These are phyloP conservation scores for Sebastes trivittatus DNA, from an alignment of 2,797 vertebrate species.

Conservation along the genomic window DNA sequence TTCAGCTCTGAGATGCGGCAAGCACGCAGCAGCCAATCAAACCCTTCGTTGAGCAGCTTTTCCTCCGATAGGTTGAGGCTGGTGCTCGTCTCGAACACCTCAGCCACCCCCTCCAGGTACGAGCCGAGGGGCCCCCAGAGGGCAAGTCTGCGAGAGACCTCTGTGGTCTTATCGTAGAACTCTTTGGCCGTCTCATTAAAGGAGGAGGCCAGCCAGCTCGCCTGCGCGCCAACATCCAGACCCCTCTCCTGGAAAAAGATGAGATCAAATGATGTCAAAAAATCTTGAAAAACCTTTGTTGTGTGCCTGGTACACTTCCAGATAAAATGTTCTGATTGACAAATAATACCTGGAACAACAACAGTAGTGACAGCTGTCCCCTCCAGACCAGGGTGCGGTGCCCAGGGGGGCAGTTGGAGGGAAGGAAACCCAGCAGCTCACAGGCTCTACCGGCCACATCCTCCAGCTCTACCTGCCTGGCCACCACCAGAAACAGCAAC, in stretches of 20 bases:
- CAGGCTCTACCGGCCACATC: constrained; percentile 87
- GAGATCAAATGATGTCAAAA: background rate
- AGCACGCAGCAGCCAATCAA: constrained; percentile 92
- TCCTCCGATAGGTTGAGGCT: constrained; percentile 90
- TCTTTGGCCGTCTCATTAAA: constrained; percentile 91
- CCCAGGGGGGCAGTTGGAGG: constrained; percentile 75
- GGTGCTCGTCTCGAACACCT: constrained; percentile 92
- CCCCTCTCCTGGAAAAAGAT: constrained; percentile 85
- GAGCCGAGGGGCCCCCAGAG: constrained; percentile 93
- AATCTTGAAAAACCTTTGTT: background rate
- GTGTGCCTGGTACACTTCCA: background rate
- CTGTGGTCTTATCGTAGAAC: constrained; percentile 92
- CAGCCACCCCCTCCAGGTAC: constrained; percentile 93
- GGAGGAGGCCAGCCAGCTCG: constrained; percentile 85
- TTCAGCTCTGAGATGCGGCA: constrained; percentile 91
- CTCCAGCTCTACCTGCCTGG: constrained; percentile 87
- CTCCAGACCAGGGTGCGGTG: constrained; percentile 89
- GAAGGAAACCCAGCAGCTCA: constrained; percentile 87
- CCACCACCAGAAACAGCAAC: constrained; percentile 90
- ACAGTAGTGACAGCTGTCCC: constrained; percentile 88
- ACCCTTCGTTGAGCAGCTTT: constrained; percentile 92
- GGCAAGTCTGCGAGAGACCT: constrained; percentile 83
- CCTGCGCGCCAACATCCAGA: constrained; percentile 88
- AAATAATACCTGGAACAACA: constrained; percentile 83
- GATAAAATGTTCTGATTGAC: background rate